These are phyloP conservation scores for Drosophila mettleri DNA, from an alignment of 2,888 invertebrate genomes.

Conservation along the genomic window DNA sequence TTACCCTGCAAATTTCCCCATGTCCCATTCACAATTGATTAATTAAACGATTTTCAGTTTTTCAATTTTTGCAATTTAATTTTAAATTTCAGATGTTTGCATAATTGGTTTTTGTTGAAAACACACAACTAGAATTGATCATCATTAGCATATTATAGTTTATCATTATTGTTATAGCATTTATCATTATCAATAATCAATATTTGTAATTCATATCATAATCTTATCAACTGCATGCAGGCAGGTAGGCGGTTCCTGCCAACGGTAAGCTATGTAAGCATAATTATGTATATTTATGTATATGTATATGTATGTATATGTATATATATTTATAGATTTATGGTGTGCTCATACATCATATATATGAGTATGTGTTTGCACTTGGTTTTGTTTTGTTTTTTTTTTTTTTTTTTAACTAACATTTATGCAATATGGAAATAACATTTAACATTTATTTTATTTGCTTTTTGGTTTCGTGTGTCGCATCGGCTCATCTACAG, in stretches of 20 bases:
- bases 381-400: too few relatives aligned
- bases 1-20: too few relatives aligned
- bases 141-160: conserved; percentile 58
- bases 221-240: conserved; percentile 35
- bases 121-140: conserved; percentile 65
- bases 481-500: conserved; percentile 25
- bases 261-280: conserved; percentile 44
- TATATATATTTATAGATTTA: conserved; percentile 20
- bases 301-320: conserved; percentile 18
- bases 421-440: conserved; percentile 66
- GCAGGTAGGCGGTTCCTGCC: conserved; percentile 10
- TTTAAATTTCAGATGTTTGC: conserved; percentile 41
- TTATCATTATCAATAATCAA: conserved; percentile 30
- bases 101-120: conserved; percentile 36
- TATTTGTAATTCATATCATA: conserved; percentile 36
- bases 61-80: conserved; percentile 39
- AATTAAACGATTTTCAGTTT: neutral
- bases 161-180: conserved; percentile 22
- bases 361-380: conserved; percentile 45
- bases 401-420: conserved; percentile 63
- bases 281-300: conserved; percentile 22
- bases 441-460: conserved; percentile 42
- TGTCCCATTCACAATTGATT: too few relatives aligned
- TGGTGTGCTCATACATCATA: conserved; percentile 29
- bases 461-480: conserved; percentile 52